Percentiles rank a stretch among this genome's conserved stretches.
phyloP scores from a whole-genome alignment of 2,888 invertebrate species.

The Subacronicta megacephala region DNA sequence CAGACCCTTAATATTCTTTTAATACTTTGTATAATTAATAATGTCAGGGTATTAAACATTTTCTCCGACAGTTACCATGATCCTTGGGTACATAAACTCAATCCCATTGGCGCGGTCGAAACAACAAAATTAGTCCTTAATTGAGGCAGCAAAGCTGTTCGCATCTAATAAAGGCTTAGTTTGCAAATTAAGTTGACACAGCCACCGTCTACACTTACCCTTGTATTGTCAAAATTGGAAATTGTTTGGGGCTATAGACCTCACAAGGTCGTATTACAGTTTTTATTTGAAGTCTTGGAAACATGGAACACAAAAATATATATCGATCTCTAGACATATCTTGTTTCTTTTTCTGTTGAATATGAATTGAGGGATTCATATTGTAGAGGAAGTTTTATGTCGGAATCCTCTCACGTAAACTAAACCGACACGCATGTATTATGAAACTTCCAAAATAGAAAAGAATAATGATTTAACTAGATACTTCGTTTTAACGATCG shows the following conservation, averaged over 20 bases:
- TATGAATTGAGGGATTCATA: slow-evolving; percentile 16
- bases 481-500: slow-evolving; percentile 23
- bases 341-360: slow-evolving; percentile 18
- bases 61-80: slow-evolving; percentile 19
- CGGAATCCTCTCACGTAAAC: not conserved
- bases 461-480: slow-evolving; percentile 19
- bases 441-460: slow-evolving; percentile 12
- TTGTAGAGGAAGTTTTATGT: slow-evolving; percentile 20
- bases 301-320: slow-evolving; percentile 27
- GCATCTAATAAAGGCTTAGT: slow-evolving; percentile 65
- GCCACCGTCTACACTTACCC: slow-evolving; percentile 11
- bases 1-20: slow-evolving; percentile 5
- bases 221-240: slow-evolving; percentile 6
- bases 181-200: slow-evolving; percentile 53
- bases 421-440: slow-evolving; percentile 4
- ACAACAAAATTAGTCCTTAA: slow-evolving; percentile 59
- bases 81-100: slow-evolving; percentile 14
- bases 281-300: slow-evolving; percentile 42
- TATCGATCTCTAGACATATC: slow-evolving; percentile 33
- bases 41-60: slow-evolving; percentile 26
- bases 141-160: slow-evolving; percentile 56
- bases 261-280: slow-evolving; percentile 28
- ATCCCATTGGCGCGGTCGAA: slow-evolving; percentile 19
- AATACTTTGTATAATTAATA: slow-evolving; percentile 8
- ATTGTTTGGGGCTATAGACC: slow-evolving; percentile 13